Evolutionary conservation across 2,888 invertebrate species (phyloP).

Genomic region (Eristalis tenax): DNA sequence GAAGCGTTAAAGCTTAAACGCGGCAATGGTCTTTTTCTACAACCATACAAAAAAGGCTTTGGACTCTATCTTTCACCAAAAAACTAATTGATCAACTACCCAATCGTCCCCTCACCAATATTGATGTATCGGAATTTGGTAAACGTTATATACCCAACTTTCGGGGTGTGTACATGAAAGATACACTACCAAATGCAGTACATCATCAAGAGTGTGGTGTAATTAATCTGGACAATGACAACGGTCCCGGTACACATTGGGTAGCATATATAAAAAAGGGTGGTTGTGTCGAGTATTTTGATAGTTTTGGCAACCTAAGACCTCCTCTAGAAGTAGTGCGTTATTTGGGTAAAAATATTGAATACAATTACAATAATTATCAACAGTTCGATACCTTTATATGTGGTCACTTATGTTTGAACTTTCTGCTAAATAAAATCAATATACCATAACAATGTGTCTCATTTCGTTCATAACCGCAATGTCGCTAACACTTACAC

Average conservation of each 20-base stretch:
- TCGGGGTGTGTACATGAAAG: too few species aligned
- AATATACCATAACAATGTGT: not conserved
- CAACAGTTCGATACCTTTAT: constrained; percentile 74
- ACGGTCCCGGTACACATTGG: too few species aligned
- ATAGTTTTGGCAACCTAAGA: constrained; percentile 77
- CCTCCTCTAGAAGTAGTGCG: constrained; percentile 75
- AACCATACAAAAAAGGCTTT: too few species aligned
- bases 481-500: not conserved
- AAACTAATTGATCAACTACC: too few species aligned
- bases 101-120: constrained; percentile 63
- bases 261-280: constrained; percentile 75
- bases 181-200: too few species aligned
- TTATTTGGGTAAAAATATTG: constrained; percentile 72
- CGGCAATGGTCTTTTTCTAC: too few species aligned
- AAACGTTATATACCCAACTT: constrained; percentile 74
- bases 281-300: constrained; percentile 75
- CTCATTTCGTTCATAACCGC: constrained; percentile 1
- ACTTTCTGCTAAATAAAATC: constrained; percentile 49
- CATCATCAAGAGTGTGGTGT: too few species aligned
- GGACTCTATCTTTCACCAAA: too few species aligned
- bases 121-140: constrained; percentile 75
- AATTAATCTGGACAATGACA: too few species aligned
- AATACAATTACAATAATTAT: constrained; percentile 74
- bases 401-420: constrained; percentile 76
- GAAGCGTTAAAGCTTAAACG: too few species aligned